Conservation (phyloP, 2,113 vertebrate genomes). For the Rhineura floridana region DNA sequence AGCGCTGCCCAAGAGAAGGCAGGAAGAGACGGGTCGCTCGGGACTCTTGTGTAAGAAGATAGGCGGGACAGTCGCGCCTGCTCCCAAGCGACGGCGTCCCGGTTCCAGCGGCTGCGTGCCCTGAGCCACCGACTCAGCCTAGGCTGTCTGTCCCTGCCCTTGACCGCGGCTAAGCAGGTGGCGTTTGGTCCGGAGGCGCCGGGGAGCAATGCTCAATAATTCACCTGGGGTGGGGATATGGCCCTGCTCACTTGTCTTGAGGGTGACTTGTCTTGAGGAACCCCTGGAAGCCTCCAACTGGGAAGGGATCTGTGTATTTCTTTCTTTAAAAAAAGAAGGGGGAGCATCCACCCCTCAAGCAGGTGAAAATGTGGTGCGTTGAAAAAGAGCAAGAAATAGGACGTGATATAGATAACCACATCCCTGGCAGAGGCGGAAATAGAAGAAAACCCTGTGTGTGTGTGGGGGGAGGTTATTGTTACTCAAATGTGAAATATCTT, state of each 20-base stretch:
- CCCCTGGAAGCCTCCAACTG: not conserved
- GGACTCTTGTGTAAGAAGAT: not conserved
- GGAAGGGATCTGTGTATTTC: not conserved
- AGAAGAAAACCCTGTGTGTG: not conserved
- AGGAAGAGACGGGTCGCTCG: not conserved
- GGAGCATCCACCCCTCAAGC: too few species aligned
- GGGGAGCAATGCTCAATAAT: not conserved
- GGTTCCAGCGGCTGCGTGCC: not conserved
- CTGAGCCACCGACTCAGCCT: not conserved
- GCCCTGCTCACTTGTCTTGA: too few species aligned
- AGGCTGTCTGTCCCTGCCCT: not conserved
- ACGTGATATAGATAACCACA: not conserved
- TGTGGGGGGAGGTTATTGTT: not conserved
- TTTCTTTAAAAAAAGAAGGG: too few species aligned
- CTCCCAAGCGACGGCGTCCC: not conserved
- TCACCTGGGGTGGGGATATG: not conserved
- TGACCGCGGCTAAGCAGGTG: not conserved
- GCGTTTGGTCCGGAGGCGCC: not conserved
- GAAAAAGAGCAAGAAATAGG: not conserved
- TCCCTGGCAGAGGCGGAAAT: constrained; percentile 3
- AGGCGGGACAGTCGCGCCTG: too few species aligned
- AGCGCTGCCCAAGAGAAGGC: not conserved
- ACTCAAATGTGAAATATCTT: not conserved
- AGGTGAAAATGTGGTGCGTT: not conserved
- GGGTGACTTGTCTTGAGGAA: too few species aligned